These are phyloP conservation scores for Podargus strigoides DNA, from an alignment of 2,797 vertebrate species.

Conservation along the genomic window DNA sequence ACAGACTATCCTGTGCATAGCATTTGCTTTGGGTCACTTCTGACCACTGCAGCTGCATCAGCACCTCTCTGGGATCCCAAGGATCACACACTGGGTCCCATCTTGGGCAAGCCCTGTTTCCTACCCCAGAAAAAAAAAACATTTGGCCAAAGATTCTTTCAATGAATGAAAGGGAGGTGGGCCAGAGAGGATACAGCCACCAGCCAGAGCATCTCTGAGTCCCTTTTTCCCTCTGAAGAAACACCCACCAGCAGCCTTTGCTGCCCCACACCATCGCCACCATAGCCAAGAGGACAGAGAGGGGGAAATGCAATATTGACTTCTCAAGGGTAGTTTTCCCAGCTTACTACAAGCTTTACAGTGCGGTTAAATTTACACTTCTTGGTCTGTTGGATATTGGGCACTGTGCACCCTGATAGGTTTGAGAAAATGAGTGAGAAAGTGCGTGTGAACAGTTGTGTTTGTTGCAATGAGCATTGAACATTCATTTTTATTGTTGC, in stretches of 20 bases:
- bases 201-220: not conserved
- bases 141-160: not conserved
- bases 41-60: not conserved
- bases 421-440: not conserved
- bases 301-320: not conserved
- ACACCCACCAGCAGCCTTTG: not conserved
- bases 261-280: not conserved
- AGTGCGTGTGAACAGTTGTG: not conserved
- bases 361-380: not conserved
- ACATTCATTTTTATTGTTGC: constrained; percentile 42
- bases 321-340: not conserved
- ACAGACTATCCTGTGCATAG: not conserved
- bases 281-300: not conserved
- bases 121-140: not conserved
- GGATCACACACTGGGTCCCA: not conserved
- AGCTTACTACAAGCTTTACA: not conserved
- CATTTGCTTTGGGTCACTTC: not conserved
- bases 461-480: constrained; percentile 21
- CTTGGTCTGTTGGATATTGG: not conserved
- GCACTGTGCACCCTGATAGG: not conserved
- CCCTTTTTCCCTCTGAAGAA: not conserved
- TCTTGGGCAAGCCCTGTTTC: not conserved
- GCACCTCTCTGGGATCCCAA: not conserved
- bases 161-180: not conserved
- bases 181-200: not conserved